A percentile compares a stretch with the other conserved stretches of the same genome.
phyloP scores from a whole-genome alignment of 2,888 invertebrate genomes.

The Oscheius sp. region DNA sequence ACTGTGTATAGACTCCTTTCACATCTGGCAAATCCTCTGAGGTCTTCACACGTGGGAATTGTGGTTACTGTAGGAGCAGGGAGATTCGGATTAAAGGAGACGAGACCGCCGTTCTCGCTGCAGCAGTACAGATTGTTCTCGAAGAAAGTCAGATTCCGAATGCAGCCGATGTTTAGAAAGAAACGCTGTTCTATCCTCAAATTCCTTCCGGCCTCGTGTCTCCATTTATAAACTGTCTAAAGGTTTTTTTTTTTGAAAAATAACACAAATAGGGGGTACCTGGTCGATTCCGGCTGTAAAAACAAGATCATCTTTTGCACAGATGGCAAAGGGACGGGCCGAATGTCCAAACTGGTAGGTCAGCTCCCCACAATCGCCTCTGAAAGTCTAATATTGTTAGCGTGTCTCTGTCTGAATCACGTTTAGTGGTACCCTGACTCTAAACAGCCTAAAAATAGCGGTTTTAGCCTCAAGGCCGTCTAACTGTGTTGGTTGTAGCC shows the following conservation, averaged over 20 bases:
- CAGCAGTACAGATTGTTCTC: conserved; percentile 25
- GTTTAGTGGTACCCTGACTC: too few species aligned
- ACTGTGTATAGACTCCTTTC: conserved; percentile 19
- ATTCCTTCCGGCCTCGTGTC: neutral
- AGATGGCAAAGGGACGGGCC: conserved; percentile 53
- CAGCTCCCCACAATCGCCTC: neutral
- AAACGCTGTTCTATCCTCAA: neutral
- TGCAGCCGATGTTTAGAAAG: conserved; percentile 22
- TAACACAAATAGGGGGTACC: conserved; percentile 5
- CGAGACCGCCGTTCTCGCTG: conserved; percentile 36
- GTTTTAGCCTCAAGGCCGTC: too few species aligned
- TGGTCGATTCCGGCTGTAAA: conserved; percentile 57
- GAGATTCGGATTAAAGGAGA: neutral
- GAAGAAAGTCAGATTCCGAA: conserved; percentile 20
- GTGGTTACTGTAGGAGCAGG: neutral
- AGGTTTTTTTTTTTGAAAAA: neutral
- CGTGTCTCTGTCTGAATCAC: neutral
- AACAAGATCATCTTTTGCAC: conserved; percentile 28
- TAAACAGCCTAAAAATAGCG: too few species aligned
- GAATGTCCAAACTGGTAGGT: conserved; percentile 49
- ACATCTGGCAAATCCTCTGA: conserved; percentile 25
- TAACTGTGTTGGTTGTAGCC: too few species aligned
- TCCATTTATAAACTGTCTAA: conserved; percentile 33
- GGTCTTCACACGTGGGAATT: conserved; percentile 29
- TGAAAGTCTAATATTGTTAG: neutral